Conservation (phyloP, 2,113 vertebrate species). For the Xerus inauris region DNA sequence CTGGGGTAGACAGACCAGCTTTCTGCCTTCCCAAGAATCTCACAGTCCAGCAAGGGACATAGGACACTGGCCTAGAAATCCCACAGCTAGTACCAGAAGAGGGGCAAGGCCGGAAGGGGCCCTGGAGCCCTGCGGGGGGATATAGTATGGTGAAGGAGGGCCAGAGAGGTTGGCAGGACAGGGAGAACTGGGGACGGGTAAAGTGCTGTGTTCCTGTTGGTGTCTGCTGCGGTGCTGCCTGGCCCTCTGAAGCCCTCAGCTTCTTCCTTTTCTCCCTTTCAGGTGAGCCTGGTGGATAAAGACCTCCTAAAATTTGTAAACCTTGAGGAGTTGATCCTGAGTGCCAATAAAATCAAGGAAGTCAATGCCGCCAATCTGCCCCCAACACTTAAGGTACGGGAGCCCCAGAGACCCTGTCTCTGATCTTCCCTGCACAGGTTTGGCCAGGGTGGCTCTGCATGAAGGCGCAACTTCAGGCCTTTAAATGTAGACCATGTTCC, state of each 20-base stretch:
- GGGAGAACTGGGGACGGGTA: accelerated
- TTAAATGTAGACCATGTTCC: neutral
- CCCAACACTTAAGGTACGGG: conserved; percentile 86
- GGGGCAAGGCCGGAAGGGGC: neutral
- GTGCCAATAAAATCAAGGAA: conserved; percentile 88
- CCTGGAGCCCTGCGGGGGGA: neutral
- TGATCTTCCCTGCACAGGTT: accelerated
- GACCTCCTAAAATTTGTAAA: conserved; percentile 88
- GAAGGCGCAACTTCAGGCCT: neutral
- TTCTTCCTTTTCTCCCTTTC: neutral
- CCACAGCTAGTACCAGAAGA: neutral
- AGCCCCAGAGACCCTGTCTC: neutral
- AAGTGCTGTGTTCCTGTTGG: accelerated
- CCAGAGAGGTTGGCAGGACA: accelerated
- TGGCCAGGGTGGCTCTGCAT: neutral
- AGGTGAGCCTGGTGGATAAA: conserved; percentile 89
- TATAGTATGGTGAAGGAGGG: no score
- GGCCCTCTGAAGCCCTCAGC: accelerated
- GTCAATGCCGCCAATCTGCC: conserved; percentile 87
- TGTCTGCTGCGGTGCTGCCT: accelerated
- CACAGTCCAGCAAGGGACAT: neutral
- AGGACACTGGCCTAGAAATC: neutral
- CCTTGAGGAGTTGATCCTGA: conserved; percentile 91
- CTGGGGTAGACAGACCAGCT: neutral
- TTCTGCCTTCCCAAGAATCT: neutral